These are phyloP conservation scores for Tyrannus savana DNA, from an alignment of 2,113 vertebrate species.

Conservation along the genomic window DNA sequence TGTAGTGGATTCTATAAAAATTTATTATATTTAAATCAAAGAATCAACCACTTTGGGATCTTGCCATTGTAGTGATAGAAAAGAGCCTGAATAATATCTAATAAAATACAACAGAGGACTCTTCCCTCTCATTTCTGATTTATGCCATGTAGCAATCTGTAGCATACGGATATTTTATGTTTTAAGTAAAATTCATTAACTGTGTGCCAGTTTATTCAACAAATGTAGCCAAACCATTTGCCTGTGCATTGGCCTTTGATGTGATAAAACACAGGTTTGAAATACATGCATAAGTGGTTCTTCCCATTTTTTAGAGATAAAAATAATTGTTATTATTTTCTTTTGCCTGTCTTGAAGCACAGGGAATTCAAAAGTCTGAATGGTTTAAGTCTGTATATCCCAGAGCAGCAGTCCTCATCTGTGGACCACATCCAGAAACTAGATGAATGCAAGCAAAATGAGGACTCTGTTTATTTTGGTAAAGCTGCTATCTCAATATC, in stretches of 20 bases:
- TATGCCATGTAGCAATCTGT: not conserved
- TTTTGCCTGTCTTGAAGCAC: not conserved
- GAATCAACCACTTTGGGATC: not conserved
- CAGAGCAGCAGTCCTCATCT: not conserved
- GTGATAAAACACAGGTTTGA: not conserved
- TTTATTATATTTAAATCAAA: not conserved
- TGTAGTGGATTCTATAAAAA: not conserved
- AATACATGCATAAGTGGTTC: not conserved
- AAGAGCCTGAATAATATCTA: not conserved
- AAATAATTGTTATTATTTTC: not conserved
- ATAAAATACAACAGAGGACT: not conserved
- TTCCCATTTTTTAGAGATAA: not conserved
- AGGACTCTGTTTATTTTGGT: not conserved
- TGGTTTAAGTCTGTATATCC: not conserved
- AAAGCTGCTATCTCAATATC: not conserved
- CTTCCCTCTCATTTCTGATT: conserved; percentile 12
- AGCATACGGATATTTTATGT: not conserved
- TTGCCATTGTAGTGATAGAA: not conserved
- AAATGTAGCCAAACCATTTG: not conserved
- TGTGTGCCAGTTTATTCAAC: not conserved
- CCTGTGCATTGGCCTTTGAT: not conserved
- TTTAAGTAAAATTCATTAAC: not conserved
- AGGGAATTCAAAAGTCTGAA: not conserved
- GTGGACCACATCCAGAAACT: not conserved
- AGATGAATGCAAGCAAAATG: not conserved